These are phyloP conservation scores for Parotocinclus haroldoi DNA, from an alignment of 2,797 vertebrate species.

Conservation along the genomic window DNA sequence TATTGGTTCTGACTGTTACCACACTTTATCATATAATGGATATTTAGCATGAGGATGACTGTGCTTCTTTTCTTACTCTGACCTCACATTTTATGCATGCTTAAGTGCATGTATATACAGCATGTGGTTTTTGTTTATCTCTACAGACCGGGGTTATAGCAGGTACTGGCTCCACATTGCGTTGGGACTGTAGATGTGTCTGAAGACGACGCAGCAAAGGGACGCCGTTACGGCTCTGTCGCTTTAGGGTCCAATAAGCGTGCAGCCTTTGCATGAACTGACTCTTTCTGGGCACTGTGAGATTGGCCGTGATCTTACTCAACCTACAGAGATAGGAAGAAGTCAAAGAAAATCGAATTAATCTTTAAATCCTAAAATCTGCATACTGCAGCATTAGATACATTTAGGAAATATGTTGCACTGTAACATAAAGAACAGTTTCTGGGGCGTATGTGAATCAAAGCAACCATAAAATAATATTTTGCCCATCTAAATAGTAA, in stretches of 20 bases:
- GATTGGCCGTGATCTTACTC: conserved; percentile 95
- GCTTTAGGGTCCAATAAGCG: conserved; percentile 98
- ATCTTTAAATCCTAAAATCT: too few relatives aligned
- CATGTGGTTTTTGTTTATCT: neutral
- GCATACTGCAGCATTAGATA: too few relatives aligned
- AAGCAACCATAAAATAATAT: too few relatives aligned
- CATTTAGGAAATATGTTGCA: too few relatives aligned
- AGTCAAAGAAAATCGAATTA: too few relatives aligned
- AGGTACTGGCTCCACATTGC: conserved; percentile 78
- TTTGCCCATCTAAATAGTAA: too few relatives aligned
- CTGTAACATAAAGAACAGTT: too few relatives aligned
- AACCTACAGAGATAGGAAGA: conserved; percentile 68
- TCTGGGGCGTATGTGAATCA: too few relatives aligned
- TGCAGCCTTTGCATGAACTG: conserved; percentile 99
- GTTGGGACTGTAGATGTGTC: conserved; percentile 95
- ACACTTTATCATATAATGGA: too few relatives aligned
- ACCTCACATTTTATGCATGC: neutral
- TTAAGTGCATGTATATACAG: neutral
- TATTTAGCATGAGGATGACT: too few relatives aligned
- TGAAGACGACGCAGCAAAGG: conserved; percentile 93
- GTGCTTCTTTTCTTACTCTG: neutral
- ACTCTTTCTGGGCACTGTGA: conserved; percentile 94
- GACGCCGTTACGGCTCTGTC: conserved; percentile 95
- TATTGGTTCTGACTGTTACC: too few relatives aligned
- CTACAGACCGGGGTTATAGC: conserved; percentile 40